phyloP scores from a whole-genome alignment of 2,797 vertebrate species.

The Anolis apletophallus region DNA sequence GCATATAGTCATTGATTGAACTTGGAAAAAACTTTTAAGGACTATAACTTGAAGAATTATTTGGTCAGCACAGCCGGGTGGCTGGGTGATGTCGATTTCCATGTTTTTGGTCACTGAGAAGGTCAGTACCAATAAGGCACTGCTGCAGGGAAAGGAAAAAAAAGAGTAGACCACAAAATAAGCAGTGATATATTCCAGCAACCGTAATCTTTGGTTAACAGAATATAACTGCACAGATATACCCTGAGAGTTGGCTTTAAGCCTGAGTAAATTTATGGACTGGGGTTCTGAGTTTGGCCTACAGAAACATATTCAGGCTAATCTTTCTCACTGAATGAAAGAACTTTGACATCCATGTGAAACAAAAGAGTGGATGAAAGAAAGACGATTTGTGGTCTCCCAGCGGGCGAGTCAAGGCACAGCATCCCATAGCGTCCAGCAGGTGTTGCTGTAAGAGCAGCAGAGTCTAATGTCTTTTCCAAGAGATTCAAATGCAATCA shows the following conservation, averaged over 20 bases:
- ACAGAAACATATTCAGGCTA: background rate
- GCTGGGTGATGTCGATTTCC: too few relatives aligned
- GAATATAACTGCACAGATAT: background rate
- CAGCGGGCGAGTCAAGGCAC: background rate
- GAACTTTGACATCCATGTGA: background rate
- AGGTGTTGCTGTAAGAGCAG: conserved; percentile 70
- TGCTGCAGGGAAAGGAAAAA: background rate
- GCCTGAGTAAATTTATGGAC: background rate
- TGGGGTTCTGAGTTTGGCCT: background rate
- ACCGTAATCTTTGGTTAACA: background rate
- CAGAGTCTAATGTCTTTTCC: conserved; percentile 29
- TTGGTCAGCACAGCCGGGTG: too few relatives aligned
- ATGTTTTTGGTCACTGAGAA: background rate
- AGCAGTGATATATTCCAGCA: background rate
- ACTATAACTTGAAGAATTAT: too few relatives aligned
- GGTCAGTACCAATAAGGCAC: background rate
- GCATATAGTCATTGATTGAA: background rate
- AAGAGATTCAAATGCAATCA: background rate
- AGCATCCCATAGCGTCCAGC: conserved; percentile 41
- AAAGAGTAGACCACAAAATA: background rate
- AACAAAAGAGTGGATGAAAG: background rate
- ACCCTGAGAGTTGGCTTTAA: background rate
- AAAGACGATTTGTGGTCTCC: background rate
- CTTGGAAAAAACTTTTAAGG: too few relatives aligned
- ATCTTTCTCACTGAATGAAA: background rate